Evolutionary conservation across 2,888 invertebrate genomes (phyloP), one percentile per base, ranked within the genome.

Genomic region (Slavum lentiscoides): DNA sequence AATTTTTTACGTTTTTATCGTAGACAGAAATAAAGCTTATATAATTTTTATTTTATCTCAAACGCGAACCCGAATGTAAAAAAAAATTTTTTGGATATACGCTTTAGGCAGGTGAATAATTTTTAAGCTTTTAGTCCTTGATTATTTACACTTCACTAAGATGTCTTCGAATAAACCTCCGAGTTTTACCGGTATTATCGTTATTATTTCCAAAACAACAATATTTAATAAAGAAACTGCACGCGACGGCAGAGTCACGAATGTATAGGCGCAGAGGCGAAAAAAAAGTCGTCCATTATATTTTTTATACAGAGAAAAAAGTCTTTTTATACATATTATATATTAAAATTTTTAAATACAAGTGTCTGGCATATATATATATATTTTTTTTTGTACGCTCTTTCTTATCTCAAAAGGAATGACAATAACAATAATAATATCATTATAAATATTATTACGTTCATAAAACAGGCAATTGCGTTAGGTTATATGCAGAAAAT

Each of bases 391-490:
- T 59, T 17, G 59, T 11, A 53, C 53, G 53, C 5, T 5, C 5
- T 53, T 7, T 53, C 9, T 53, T 53, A 53, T 9, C 9, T n/a
- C n/a, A n/a, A n/a, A 53, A 13, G 15, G 53, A 19, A n/a, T 39
- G 11, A 0, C 13, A 39, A 66, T 6, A 19, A 39, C n/a, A 66
- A 39, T 39, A 19, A 39, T 39, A 6, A 39, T 53, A 53, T 9
- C 11, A 53, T 53, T 53, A 15, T 53, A 11, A 7, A n/a, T 8
- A 39, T 39, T 66, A 66, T 30, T 19, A 11, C 7, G 13, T 23
- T 13, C 4, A 43, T 61, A 61, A 13, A 62, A 62, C 73, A 62
- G 30, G 43, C 43, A 61, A 73, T 61, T 73, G 62, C 49, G 1
- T 73, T 30, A 15, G 73, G 7, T 17, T 11, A 6, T n/a, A n/a